A percentile compares a stretch with the other conserved stretches of the same genome.
Evolutionary conservation across 30 jellyfish, hydroid and myxozoan species (phyloP).

Genomic region (Cassiopea xamachana): DNA sequence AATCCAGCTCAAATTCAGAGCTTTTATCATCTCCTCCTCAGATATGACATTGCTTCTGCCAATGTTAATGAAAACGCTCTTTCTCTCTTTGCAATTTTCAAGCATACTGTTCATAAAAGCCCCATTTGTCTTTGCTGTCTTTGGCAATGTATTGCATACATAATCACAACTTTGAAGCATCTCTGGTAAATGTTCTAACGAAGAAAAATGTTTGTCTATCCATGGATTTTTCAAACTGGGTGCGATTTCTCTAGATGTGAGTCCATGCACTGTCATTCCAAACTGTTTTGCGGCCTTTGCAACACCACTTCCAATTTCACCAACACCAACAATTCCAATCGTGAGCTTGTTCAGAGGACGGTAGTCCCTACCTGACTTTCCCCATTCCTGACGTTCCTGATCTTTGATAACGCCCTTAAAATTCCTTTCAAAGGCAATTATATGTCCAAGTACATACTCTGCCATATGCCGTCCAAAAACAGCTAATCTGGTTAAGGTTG

Average conservation of each 20-base stretch:
- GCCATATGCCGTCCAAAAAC: slow-evolving; percentile 76
- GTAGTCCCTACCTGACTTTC: not conserved
- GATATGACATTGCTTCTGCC: slow-evolving; percentile 84
- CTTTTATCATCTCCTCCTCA: slow-evolving; percentile 73
- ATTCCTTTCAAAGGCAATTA: slow-evolving; percentile 77
- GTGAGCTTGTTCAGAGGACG: slow-evolving; percentile 66
- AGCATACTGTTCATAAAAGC: slow-evolving; percentile 59
- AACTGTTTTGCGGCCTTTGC: slow-evolving; percentile 77
- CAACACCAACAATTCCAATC: slow-evolving; percentile 82
- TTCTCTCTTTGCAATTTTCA: slow-evolving; percentile 77
- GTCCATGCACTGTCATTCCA: slow-evolving; percentile 92
- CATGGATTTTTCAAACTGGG: slow-evolving; percentile 3
- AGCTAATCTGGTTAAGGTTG: slow-evolving; percentile 19
- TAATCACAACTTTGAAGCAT: slow-evolving; percentile 69
- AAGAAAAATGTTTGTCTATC: slow-evolving; percentile 57
- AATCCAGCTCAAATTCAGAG: slow-evolving; percentile 73
- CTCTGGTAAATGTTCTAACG: slow-evolving; percentile 55
- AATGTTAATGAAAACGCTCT: slow-evolving; percentile 81
- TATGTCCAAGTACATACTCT: slow-evolving; percentile 91
- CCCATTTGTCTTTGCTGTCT: slow-evolving; percentile 75
- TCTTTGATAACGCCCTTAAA: slow-evolving; percentile 24
- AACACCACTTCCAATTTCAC: slow-evolving; percentile 79
- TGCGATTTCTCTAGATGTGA: slow-evolving; percentile 44
- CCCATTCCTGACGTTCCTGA: slow-evolving; percentile 71
- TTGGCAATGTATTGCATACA: slow-evolving; percentile 82